phyloP scores from a whole-genome alignment of 1,140 invertebrate species.

The Vanessa tameamea region DNA sequence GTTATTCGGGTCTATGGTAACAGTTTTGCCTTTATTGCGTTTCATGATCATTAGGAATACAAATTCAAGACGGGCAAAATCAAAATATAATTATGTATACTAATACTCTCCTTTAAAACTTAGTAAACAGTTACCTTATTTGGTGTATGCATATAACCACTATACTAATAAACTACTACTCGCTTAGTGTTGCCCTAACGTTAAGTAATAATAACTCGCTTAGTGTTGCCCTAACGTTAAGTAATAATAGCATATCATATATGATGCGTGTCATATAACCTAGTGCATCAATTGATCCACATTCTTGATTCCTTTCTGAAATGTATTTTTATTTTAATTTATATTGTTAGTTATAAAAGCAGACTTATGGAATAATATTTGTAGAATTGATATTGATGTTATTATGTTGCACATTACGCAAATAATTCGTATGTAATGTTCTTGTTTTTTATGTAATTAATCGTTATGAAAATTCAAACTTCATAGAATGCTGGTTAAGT shows the following conservation, averaged over 20 bases:
- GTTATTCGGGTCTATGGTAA: no score
- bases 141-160: neutral
- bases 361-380: neutral
- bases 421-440: neutral
- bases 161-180: neutral
- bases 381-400: neutral
- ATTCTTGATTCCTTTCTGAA: neutral
- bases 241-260: constrained; percentile 15
- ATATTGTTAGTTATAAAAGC: neutral
- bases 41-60: no score
- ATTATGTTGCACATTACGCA: neutral
- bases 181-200: constrained; percentile 4
- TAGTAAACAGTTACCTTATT: neutral
- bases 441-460: neutral
- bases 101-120: no score
- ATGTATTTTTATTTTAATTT: neutral
- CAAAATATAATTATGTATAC: no score
- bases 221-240: constrained; percentile 10
- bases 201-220: neutral
- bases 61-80: no score
- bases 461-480: neutral
- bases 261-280: neutral
- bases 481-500: neutral
- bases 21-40: no score
- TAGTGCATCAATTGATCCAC: neutral